Conservation (phyloP, 1,140 invertebrate genomes). For the Piezodorus guildinii region DNA sequence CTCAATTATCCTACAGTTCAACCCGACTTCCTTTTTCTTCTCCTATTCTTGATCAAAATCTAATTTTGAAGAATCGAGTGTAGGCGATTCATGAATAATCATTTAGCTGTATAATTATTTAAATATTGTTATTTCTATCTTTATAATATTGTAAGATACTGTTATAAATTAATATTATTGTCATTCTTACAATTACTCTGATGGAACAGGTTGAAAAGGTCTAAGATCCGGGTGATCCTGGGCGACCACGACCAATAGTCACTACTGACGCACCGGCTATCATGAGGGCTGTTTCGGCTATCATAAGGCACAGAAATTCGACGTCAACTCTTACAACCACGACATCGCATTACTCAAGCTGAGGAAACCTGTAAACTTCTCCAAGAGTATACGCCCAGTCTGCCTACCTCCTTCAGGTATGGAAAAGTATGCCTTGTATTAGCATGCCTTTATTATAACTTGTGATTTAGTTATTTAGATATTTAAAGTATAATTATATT, state of each 20-base stretch:
- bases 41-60: no score
- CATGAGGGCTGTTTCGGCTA: conserved; percentile 62
- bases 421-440: conserved; percentile 23
- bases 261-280: conserved; percentile 61
- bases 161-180: neutral
- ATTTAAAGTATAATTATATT: no score
- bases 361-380: conserved; percentile 60
- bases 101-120: no score
- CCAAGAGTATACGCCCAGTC: conserved; percentile 65
- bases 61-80: no score
- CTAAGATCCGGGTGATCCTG: conserved; percentile 64
- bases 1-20: no score
- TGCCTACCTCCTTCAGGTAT: conserved; percentile 57
- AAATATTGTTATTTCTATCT: no score
- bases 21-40: no score
- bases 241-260: conserved; percentile 71
- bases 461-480: no score
- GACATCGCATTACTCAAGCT: conserved; percentile 71
- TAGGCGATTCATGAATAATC: no score
- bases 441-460: no score
- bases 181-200: neutral
- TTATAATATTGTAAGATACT: no score
- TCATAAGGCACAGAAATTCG: conserved; percentile 71
- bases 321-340: conserved; percentile 73
- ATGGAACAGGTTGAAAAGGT: conserved; percentile 50